Conservation (phyloP, 2,797 vertebrate genomes). For the Lophotriccus pileatus region DNA sequence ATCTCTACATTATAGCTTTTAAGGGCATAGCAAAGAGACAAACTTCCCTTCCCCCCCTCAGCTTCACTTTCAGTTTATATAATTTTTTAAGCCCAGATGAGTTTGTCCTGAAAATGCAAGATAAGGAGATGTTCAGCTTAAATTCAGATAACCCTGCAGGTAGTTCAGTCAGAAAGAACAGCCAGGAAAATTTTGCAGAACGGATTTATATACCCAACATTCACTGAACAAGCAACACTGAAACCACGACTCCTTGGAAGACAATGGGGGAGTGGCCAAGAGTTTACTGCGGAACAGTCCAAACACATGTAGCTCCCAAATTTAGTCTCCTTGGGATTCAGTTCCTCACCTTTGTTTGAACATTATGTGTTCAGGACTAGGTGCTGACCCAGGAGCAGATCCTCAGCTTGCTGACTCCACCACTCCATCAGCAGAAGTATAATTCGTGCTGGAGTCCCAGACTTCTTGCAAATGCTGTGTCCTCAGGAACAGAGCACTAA, state of each 20-base stretch:
- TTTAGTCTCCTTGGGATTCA: not conserved
- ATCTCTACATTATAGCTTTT: not conserved
- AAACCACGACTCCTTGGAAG: not conserved
- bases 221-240: not conserved
- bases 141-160: not conserved
- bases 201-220: not conserved
- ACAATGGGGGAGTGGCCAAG: not conserved
- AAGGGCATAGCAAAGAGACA: not conserved
- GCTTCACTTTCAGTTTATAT: not conserved
- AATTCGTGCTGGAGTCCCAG: not conserved
- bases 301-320: not conserved
- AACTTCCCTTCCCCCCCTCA: not conserved
- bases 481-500: not conserved
- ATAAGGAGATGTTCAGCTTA: not conserved
- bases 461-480: not conserved
- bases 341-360: not conserved
- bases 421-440: not conserved
- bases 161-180: not conserved
- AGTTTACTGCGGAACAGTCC: not conserved
- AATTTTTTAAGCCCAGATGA: not conserved
- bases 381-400: rapidly evolving
- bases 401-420: not conserved
- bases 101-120: not conserved
- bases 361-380: not conserved
- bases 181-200: not conserved